Evolutionary conservation across 2,113 vertebrate species (phyloP).

Genomic region (Xiphias gladius): DNA sequence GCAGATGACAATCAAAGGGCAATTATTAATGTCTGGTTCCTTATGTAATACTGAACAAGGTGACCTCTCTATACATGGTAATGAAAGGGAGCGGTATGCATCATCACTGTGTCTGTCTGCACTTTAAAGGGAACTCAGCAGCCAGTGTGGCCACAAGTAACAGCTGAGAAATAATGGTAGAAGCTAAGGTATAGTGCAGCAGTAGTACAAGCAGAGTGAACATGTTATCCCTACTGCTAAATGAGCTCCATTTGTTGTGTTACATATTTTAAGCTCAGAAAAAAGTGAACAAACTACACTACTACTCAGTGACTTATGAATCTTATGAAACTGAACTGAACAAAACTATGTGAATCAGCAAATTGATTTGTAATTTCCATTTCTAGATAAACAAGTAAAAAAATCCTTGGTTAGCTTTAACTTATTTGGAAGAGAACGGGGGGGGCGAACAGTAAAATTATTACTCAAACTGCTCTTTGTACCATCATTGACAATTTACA

Average conservation of each 20-base stretch:
- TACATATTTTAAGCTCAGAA: background rate
- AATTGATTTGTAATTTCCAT: background rate
- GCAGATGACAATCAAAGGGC: slow-evolving; percentile 21
- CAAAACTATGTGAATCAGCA: too few species aligned
- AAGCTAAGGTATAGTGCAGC: background rate
- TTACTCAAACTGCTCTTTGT: too few species aligned
- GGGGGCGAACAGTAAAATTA: too few species aligned
- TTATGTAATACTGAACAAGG: slow-evolving; percentile 39
- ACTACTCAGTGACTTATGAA: background rate
- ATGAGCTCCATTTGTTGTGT: background rate
- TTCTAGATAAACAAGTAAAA: background rate
- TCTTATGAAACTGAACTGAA: background rate
- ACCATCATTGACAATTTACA: too few species aligned
- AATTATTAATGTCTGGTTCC: slow-evolving; percentile 11
- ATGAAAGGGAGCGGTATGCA: background rate
- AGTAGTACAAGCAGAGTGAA: background rate
- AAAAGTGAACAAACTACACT: background rate
- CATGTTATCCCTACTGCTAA: background rate
- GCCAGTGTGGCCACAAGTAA: background rate
- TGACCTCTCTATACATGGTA: slow-evolving; percentile 20
- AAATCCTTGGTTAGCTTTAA: background rate
- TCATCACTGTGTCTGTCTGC: background rate
- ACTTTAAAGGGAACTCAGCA: background rate
- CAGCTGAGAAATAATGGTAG: background rate
- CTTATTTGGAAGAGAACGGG: background rate